phyloP scores from a whole-genome alignment of 2,888 invertebrate genomes.

The Lathronympha strigana region DNA sequence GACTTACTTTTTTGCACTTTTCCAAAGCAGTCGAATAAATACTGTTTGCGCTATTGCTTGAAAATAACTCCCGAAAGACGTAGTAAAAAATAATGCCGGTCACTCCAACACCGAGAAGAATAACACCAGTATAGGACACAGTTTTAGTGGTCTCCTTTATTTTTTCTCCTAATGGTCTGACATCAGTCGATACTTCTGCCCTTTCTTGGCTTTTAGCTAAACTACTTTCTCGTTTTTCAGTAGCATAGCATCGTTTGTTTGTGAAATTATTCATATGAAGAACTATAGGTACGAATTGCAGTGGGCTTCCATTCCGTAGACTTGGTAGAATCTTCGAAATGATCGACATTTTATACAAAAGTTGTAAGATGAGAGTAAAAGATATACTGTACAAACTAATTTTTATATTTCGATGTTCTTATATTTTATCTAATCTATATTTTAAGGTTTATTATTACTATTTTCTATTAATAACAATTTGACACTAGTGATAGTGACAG shows the following conservation, averaged over 20 bases:
- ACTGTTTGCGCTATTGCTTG: conserved; percentile 93
- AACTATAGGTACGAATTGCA: conserved; percentile 56
- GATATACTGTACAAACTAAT: neutral
- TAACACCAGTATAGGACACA: conserved; percentile 92
- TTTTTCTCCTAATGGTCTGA: conserved; percentile 88
- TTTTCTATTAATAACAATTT: neutral
- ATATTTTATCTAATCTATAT: neutral
- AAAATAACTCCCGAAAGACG: conserved; percentile 94
- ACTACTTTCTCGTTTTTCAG: conserved; percentile 57
- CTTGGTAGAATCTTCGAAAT: conserved; percentile 71
- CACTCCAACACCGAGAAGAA: conserved; percentile 91
- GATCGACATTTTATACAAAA: conserved; percentile 63
- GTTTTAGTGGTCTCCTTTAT: conserved; percentile 97
- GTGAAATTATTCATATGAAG: conserved; percentile 56
- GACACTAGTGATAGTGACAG: conserved; percentile 3
- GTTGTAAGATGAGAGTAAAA: neutral
- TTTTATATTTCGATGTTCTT: neutral
- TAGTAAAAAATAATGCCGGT: conserved; percentile 93
- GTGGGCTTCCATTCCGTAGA: conserved; percentile 56
- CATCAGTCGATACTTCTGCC: conserved; percentile 81
- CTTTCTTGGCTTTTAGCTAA: conserved; percentile 70
- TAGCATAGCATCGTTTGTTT: conserved; percentile 59
- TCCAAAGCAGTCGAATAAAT: conserved; percentile 92
- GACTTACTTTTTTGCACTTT: conserved; percentile 86
- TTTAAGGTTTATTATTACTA: conserved; percentile 1